Evolutionary conservation across 2,888 invertebrate genomes (phyloP).

Genomic region (Epistrophella euchroma): DNA sequence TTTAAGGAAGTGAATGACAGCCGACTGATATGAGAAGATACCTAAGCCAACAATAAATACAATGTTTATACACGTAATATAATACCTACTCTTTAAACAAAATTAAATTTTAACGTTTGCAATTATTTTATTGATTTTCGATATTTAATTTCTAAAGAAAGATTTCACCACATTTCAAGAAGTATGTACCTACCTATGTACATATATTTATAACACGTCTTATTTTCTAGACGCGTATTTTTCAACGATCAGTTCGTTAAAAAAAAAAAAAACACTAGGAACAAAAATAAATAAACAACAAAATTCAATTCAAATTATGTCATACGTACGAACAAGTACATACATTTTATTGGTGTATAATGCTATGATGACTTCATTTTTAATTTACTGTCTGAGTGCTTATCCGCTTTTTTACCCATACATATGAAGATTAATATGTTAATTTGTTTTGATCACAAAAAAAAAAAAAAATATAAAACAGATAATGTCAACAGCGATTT

Average conservation of each 20-base stretch:
- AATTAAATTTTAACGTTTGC: neutral
- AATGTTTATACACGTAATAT: neutral
- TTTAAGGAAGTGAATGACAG: neutral
- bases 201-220: neutral
- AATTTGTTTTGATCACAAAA: conserved; percentile 12
- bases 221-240: neutral
- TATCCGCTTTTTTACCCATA: conserved; percentile 21
- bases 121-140: neutral
- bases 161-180: neutral
- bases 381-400: conserved; percentile 23
- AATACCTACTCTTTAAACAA: neutral
- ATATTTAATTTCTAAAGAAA: neutral
- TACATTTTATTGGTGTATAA: conserved; percentile 17
- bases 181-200: neutral
- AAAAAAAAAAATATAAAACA: conserved; percentile 10
- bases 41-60: neutral
- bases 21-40: neutral
- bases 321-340: conserved; percentile 28
- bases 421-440: neutral
- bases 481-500: conserved; percentile 14
- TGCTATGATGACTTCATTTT: conserved; percentile 60
- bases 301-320: conserved; percentile 67
- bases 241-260: neutral
- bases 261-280: conserved; percentile 15
- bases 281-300: conserved; percentile 42